Percentiles rank a stretch among this genome's conserved stretches.
Evolutionary conservation across 2,888 invertebrate species (phyloP).

Genomic region (Candidula unifasciata): DNA sequence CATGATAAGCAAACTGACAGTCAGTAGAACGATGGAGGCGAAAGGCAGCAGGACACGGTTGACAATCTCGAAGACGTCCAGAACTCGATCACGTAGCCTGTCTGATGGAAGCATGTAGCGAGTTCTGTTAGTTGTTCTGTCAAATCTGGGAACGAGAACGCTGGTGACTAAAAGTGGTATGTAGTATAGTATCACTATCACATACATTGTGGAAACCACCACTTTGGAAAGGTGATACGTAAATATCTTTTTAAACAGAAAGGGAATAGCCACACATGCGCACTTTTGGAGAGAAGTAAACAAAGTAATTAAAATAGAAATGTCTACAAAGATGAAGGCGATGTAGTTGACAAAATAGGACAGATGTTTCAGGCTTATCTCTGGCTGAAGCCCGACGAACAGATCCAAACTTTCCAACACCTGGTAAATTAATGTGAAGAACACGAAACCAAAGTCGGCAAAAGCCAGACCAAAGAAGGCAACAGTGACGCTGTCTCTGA

Average conservation of each 20-base stretch:
- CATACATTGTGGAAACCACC: neutral
- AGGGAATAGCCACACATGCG: neutral
- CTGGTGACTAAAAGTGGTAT: neutral
- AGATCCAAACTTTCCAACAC: neutral
- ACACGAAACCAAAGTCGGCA: constrained; percentile 1
- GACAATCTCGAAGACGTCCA: neutral
- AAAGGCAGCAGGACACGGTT: neutral
- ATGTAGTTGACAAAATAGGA: neutral
- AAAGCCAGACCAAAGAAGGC: neutral
- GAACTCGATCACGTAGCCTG: neutral
- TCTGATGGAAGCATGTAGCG: neutral
- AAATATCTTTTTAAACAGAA: neutral
- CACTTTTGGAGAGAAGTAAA: constrained; percentile 21
- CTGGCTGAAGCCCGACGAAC: neutral
- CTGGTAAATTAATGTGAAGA: constrained; percentile 14
- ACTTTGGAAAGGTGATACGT: neutral
- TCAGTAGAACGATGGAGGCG: neutral
- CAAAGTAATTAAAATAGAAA: neutral
- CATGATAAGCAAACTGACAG: neutral
- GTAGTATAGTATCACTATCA: neutral
- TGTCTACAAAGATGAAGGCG: neutral
- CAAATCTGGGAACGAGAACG: neutral
- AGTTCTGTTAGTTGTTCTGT: neutral
- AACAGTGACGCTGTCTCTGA: neutral
- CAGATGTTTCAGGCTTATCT: neutral